Evolutionary conservation across 1,140 invertebrate species (phyloP), one percentile per base, ranked within the genome.

Genomic region (Bombus vancouverensis): DNA sequence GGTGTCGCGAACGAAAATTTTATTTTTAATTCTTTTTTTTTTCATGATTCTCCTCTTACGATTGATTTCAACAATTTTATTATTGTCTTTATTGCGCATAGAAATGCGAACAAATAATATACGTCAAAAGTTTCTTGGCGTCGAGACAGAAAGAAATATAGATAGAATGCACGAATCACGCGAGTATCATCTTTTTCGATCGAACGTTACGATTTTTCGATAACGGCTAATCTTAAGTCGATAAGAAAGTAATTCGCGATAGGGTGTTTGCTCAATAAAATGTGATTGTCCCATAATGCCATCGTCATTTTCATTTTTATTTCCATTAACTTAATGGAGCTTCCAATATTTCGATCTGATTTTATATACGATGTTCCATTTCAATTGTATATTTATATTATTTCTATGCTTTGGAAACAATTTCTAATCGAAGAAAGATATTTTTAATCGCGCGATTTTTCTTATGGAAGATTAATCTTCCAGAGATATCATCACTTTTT

Each of bases 181-280:
- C 32, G 39, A 25, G 8, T 22, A 15, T 53, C 12, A 22, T 39
- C 12, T 22, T 71, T 78, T 37, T 15, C n/a, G 15, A 85, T 85
- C 8, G 28, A 62, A 25, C 10, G 4, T 44, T 13, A 42, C 13
- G 32, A 78, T 78, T 62, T n/a, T 73, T 85, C 57, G 66, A 85
- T 85, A 85, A 80, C 53, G 1, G 28, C 6, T 80, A 80, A 85
- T 85, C 76, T 85, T 22, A 2, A 1, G 1, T 10, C 25, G 83
- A 85, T 85, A 85, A 85, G 76, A 18, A 22, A 72, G 9, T 6
- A 8, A 5, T 32, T 66, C 3, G 13, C 22, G 28, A n/a, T 34
- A 70, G 39, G 15, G 0, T 79, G 34, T 42, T 78, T 5, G n/a
- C 22, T 44, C 22, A 47, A n/a, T 15, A 75, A 47, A 2, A n/a